Evolutionary conservation across 2,113 vertebrate genomes (phyloP), one percentile per base, ranked within the genome.

Genomic region (Axis porcinus): DNA sequence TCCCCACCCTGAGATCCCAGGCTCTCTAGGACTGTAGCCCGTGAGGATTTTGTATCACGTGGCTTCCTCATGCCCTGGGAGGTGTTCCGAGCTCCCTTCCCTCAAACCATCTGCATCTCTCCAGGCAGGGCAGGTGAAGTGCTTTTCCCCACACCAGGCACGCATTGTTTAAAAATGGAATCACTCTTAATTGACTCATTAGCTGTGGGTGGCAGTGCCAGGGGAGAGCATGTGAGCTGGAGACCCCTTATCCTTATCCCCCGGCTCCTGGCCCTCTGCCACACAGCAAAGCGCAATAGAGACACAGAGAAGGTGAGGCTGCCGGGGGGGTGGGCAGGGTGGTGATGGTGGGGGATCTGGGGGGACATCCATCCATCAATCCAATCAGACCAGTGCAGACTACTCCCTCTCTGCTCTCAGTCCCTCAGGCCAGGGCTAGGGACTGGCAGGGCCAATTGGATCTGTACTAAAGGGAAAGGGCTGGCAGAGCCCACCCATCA

Each of bases 301-400:
- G 55, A 45, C 33, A 89, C 36, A 74, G 52, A 88, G 79, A 91
- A 8, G 21, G 14, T 47, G 70, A 54, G 57, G 2, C 27, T 45
- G 23, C 12, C 3, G 54, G 7, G 2, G 25, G 1, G 1, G 19
- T 7, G 1, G 15, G 13, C 10, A 50, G 28, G 5, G 19, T 8
- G 13, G 17, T 52, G 9, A 25, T 54, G 50, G 33, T 0, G 2
- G 40, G 15, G 10, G 15, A 43, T 60, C 33, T 76, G 43, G 55
- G 36, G 36, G 43, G 21, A 28, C 50, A n/a, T 25, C 28, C n/a
- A 58, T 23, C 12, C 83, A 52, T 52, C 91, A 36, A 1, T 83
- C 81, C 81, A 50, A 2, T 40, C 6, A 1, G 36, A 67, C 47
- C 19, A 70, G 2, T 7, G 14, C 17, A 33, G 17, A 30, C 33